Conservation (phyloP, 2,113 vertebrate genomes). For the Pangasianodon hypophthalmus region DNA sequence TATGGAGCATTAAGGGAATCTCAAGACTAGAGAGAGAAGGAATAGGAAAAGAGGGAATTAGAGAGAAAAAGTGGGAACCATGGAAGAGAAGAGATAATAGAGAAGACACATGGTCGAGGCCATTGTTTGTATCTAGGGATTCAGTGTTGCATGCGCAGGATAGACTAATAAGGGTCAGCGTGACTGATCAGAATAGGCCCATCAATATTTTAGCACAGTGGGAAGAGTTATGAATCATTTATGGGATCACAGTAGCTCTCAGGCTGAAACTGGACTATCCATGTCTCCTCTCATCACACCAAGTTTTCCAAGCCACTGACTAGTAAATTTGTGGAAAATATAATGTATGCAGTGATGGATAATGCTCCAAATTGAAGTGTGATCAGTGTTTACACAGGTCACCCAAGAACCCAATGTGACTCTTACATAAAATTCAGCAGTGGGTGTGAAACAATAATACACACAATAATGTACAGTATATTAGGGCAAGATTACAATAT, state of each 20-base stretch:
- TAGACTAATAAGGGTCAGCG: slow-evolving; percentile 53
- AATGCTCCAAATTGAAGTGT: slow-evolving; percentile 1
- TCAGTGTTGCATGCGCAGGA: slow-evolving; percentile 40
- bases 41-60: slow-evolving; percentile 39
- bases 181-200: slow-evolving; percentile 51
- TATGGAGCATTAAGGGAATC: slow-evolving; percentile 12
- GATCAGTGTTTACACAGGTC: background rate
- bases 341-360: background rate
- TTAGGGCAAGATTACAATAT: background rate
- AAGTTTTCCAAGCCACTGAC: background rate
- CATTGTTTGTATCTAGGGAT: slow-evolving; percentile 43
- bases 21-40: slow-evolving; percentile 20
- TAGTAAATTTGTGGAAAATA: background rate
- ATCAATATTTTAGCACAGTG: slow-evolving; percentile 59
- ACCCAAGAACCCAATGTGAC: background rate
- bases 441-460: background rate
- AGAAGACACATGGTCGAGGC: slow-evolving; percentile 49
- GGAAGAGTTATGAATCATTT: slow-evolving; percentile 59
- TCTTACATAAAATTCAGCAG: background rate
- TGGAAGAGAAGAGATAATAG: slow-evolving; percentile 43
- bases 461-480: background rate
- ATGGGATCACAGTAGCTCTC: slow-evolving; percentile 39
- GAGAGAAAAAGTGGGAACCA: background rate
- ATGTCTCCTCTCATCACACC: slow-evolving; percentile 15
- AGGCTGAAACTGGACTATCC: slow-evolving; percentile 40